Conservation (phyloP, 1,140 invertebrate species). For the Rhopalosiphum maidis region DNA sequence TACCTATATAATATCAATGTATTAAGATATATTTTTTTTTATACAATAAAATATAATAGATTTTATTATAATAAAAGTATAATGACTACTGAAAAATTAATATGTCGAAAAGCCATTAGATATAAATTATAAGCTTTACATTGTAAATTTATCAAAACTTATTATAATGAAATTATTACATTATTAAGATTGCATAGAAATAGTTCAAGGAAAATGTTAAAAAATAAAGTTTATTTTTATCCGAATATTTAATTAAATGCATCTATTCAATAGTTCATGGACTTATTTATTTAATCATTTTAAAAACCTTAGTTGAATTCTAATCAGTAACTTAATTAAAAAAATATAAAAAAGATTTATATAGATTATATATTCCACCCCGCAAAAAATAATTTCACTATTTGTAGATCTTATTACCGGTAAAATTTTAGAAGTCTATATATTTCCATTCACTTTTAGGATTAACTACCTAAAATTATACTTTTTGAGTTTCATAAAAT, state of each 20-base stretch:
- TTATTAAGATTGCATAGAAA: background rate
- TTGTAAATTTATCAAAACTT: too few species aligned
- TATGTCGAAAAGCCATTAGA: too few species aligned
- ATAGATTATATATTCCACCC: background rate
- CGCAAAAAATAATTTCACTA: background rate
- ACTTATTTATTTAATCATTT: background rate
- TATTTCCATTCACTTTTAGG: background rate
- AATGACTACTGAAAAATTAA: too few species aligned
- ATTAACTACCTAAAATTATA: background rate
- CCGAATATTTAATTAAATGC: background rate
- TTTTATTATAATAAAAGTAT: too few species aligned
- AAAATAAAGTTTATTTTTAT: background rate
- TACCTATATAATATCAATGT: too few species aligned
- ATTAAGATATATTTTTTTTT: too few species aligned
- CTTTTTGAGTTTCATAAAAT: background rate
- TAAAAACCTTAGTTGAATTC: background rate
- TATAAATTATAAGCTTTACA: too few species aligned
- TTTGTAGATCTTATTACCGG: background rate
- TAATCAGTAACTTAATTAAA: background rate
- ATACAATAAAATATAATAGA: too few species aligned
- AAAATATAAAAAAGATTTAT: background rate
- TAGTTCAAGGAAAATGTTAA: background rate
- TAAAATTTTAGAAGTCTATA: background rate
- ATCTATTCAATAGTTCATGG: background rate
- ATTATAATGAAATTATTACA: background rate